phyloP scores from a whole-genome alignment of 2,888 invertebrate species.

The Xestia rhomboidea region DNA sequence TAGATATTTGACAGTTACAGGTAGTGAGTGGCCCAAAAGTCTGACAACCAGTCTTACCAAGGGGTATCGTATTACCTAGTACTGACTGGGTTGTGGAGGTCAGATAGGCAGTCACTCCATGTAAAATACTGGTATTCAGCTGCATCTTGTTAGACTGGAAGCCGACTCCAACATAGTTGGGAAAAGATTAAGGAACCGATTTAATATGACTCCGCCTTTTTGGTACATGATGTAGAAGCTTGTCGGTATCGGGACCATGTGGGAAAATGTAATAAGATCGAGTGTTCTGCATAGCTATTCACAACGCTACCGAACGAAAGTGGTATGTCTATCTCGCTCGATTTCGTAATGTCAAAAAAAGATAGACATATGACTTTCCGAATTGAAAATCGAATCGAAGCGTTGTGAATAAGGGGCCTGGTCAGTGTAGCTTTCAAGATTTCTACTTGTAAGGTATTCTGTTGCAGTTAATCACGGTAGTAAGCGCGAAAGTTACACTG shows the following conservation, averaged over 20 bases:
- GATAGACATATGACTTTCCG: no score
- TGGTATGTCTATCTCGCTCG: no score
- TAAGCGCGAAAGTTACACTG: slow-evolving; percentile 33
- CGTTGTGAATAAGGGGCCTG: no score
- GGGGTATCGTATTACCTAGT: no score
- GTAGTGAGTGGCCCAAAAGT: not conserved
- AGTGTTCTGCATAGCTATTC: no score
- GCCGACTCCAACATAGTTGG: not conserved
- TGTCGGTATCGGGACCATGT: not conserved
- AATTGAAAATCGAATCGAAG: no score
- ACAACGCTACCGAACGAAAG: no score
- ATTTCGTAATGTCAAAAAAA: no score
- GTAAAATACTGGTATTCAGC: not conserved
- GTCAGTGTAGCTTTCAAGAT: not conserved
- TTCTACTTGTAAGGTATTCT: slow-evolving; percentile 1
- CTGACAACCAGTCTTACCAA: not conserved
- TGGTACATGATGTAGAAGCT: not conserved
- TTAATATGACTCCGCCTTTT: not conserved
- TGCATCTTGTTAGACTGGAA: not conserved
- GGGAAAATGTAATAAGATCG: not conserved
- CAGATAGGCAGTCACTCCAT: no score
- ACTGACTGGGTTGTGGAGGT: no score
- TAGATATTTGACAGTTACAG: not conserved
- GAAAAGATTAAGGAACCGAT: no score
- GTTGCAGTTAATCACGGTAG: slow-evolving; percentile 63